Percentiles rank a stretch among this genome's conserved stretches.
Conservation (phyloP, 92 coral and sea anemone genomes). For the Plumapathes pennacea region DNA sequence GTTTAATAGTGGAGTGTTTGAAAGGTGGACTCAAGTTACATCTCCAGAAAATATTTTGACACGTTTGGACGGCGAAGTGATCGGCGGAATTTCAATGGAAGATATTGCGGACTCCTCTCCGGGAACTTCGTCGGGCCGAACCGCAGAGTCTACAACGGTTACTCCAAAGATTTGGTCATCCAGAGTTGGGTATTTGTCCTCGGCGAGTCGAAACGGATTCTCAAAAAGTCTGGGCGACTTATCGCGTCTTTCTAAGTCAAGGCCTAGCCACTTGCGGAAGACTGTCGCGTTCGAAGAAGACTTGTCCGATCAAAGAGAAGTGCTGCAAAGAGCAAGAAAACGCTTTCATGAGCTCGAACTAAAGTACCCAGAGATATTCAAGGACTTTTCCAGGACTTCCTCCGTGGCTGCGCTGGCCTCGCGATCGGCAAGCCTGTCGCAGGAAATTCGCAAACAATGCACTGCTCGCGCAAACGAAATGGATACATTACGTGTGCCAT, state of each 20-base stretch:
- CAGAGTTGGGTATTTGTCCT: too few species aligned
- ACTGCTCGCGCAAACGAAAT: too few species aligned
- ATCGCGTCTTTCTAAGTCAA: conserved; percentile 32
- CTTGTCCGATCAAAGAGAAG: conserved; percentile 73
- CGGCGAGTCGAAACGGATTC: conserved; percentile 69
- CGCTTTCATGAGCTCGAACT: conserved; percentile 84
- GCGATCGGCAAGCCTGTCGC: conserved; percentile 10
- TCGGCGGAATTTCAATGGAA: too few species aligned
- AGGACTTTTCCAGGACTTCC: conserved; percentile 54
- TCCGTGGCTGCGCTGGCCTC: conserved; percentile 49
- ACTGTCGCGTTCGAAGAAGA: conserved; percentile 84
- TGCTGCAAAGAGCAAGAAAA: conserved; percentile 78
- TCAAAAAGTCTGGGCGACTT: conserved; percentile 90
- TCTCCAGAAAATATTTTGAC: too few species aligned
- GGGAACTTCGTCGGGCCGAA: too few species aligned
- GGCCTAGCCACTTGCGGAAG: conserved; percentile 27
- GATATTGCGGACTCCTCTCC: too few species aligned
- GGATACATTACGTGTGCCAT: conserved; percentile 39
- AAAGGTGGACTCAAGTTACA: too few species aligned
- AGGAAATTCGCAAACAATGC: conserved; percentile 25
- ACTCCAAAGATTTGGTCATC: too few species aligned
- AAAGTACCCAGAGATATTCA: conserved; percentile 86
- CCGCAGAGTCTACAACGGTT: too few species aligned
- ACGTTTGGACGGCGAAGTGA: too few species aligned
- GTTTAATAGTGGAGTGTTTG: too few species aligned